Evolutionary conservation across 1,140 invertebrate species (phyloP).

Genomic region (Varroa destructor): DNA sequence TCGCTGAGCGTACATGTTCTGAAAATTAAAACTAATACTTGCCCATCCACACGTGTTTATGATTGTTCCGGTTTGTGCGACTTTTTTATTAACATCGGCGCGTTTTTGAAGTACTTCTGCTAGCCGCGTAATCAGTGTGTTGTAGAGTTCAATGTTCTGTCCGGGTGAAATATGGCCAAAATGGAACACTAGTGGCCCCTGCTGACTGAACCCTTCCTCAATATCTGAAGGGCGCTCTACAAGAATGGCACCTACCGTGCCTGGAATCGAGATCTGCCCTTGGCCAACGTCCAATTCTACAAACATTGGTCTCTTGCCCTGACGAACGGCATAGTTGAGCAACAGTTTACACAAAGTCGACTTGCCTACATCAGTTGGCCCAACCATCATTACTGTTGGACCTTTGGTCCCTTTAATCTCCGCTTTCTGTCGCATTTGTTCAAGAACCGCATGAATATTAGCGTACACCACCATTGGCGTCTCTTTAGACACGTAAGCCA

Average conservation of each 20-base stretch:
- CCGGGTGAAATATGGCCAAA: conserved; percentile 71
- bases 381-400: conserved; percentile 57
- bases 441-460: conserved; percentile 84
- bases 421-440: conserved; percentile 63
- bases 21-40: conserved; percentile 43
- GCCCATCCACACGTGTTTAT: conserved; percentile 98
- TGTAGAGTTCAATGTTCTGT: conserved; percentile 69
- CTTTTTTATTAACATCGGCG: conserved; percentile 34
- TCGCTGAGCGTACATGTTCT: conserved; percentile 11
- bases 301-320: conserved; percentile 65
- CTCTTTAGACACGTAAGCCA: conserved; percentile 83
- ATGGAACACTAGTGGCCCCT: conserved; percentile 81
- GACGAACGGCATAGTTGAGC: conserved; percentile 80
- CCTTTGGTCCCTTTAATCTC: conserved; percentile 52
- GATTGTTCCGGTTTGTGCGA: conserved; percentile 68
- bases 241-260: conserved; percentile 72
- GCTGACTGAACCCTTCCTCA: conserved; percentile 80
- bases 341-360: conserved; percentile 76
- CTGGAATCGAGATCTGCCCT: conserved; percentile 78
- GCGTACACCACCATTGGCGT: conserved; percentile 90
- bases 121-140: conserved; percentile 65
- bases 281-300: conserved; percentile 95
- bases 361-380: conserved; percentile 90
- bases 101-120: conserved; percentile 59
- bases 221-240: conserved; percentile 79